Conservation (phyloP, 2,113 vertebrate genomes). For the Ammospiza nelsoni region DNA sequence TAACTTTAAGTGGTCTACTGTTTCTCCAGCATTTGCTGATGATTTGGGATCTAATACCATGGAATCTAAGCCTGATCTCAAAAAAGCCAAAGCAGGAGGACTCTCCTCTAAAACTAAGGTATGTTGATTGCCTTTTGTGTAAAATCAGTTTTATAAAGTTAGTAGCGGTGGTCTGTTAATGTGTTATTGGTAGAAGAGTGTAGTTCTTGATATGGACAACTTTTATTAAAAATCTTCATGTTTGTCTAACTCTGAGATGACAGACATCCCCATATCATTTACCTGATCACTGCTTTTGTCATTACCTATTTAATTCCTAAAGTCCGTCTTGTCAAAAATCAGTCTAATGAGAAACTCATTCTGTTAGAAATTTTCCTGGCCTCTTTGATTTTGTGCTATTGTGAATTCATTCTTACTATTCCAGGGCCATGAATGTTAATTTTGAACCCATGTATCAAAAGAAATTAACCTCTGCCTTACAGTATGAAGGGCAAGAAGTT, state of each 20-base stretch:
- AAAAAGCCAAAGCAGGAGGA: conserved; percentile 83
- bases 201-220: neutral
- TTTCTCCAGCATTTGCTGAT: conserved; percentile 75
- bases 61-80: conserved; percentile 87
- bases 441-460: neutral
- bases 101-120: conserved; percentile 89
- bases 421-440: neutral
- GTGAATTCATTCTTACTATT: neutral
- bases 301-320: neutral
- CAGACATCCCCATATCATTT: neutral
- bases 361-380: neutral
- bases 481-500: neutral
- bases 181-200: neutral
- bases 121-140: neutral
- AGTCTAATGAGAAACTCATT: neutral
- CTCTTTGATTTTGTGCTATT: neutral
- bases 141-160: neutral
- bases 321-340: neutral
- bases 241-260: neutral
- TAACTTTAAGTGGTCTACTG: neutral
- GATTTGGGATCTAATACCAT: conserved; percentile 71
- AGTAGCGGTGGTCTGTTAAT: neutral
- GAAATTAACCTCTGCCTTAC: neutral
- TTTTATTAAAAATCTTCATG: neutral
- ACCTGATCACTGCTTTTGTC: neutral